phyloP scores from a whole-genome alignment of 1,140 invertebrate species.

The Eubasilissa regina region DNA sequence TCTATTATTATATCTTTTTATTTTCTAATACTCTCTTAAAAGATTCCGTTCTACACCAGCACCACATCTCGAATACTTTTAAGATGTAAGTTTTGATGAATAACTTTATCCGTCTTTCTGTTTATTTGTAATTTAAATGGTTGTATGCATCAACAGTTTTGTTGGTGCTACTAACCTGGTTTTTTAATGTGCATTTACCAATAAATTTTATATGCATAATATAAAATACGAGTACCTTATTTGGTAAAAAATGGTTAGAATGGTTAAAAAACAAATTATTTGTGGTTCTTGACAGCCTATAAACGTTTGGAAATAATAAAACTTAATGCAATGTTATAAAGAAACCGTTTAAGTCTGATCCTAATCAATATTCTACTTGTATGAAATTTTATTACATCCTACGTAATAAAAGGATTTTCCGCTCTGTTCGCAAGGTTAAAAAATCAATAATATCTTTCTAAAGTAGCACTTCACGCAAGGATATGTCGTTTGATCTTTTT shows the following conservation, averaged over 20 bases:
- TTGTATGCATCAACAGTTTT: too few species aligned
- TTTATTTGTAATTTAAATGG: too few species aligned
- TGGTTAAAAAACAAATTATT: conserved; percentile 11
- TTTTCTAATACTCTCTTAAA: too few species aligned
- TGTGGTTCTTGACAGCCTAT: conserved; percentile 22
- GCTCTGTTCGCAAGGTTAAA: conserved; percentile 33
- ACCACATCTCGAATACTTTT: too few species aligned
- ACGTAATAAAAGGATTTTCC: conserved; percentile 38
- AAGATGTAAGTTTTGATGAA: too few species aligned
- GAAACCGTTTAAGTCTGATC: conserved; percentile 20
- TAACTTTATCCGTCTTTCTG: too few species aligned
- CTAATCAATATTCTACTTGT: conserved; percentile 28
- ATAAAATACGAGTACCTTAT: too few species aligned
- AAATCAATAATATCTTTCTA: conserved; percentile 30
- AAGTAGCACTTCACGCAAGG: conserved; percentile 24
- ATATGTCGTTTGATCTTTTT: conserved; percentile 30
- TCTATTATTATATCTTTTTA: too few species aligned
- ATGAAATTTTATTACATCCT: conserved; percentile 34
- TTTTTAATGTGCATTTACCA: too few species aligned
- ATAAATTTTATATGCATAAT: too few species aligned
- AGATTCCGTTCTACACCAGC: too few species aligned
- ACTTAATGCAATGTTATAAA: conserved; percentile 32
- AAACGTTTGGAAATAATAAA: conserved; percentile 37
- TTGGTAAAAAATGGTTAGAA: neutral
- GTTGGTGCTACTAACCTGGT: too few species aligned